These are phyloP conservation scores for Brachystomella parvula DNA, from an alignment of 1,140 invertebrate species.

Conservation along the genomic window DNA sequence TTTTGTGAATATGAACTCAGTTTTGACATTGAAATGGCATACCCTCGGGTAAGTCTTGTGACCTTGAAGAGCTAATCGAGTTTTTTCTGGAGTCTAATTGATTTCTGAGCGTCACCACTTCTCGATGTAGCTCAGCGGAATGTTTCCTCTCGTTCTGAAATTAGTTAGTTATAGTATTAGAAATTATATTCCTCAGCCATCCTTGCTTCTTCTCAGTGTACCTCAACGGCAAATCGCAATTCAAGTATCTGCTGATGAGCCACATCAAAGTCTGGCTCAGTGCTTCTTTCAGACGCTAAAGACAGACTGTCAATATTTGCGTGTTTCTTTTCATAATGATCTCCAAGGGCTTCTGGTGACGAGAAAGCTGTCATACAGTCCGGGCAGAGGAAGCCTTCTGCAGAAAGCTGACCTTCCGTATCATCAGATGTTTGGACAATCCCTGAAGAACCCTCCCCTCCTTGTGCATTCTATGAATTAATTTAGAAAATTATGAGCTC, in stretches of 20 bases:
- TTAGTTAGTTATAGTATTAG: not conserved
- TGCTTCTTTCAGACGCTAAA: not conserved
- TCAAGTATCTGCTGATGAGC: conserved; percentile 12
- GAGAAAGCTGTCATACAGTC: conserved; percentile 35
- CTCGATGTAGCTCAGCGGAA: conserved; percentile 24
- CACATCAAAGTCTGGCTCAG: not conserved
- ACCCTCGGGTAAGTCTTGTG: conserved; percentile 13
- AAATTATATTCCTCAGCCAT: not conserved
- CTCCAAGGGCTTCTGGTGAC: conserved; percentile 29
- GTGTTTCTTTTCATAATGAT: conserved; percentile 31
- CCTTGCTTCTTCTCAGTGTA: not conserved
- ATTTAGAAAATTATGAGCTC: not conserved
- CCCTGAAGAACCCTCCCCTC: not conserved
- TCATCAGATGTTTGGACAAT: not conserved
- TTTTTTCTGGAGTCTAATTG: conserved; percentile 19
- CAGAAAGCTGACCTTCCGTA: conserved; percentile 27
- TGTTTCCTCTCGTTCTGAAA: conserved; percentile 26
- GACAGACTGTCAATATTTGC: not conserved
- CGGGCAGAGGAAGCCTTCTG: conserved; percentile 36
- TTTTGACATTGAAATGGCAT: conserved; percentile 22
- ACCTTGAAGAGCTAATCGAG: not conserved
- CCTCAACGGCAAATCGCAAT: conserved; percentile 14
- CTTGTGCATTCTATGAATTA: not conserved
- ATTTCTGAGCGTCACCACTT: conserved; percentile 25
- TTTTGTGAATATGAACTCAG: not conserved